These are phyloP conservation scores for Mastacembelus armatus DNA, from an alignment of 2,797 vertebrate species.

Conservation along the genomic window DNA sequence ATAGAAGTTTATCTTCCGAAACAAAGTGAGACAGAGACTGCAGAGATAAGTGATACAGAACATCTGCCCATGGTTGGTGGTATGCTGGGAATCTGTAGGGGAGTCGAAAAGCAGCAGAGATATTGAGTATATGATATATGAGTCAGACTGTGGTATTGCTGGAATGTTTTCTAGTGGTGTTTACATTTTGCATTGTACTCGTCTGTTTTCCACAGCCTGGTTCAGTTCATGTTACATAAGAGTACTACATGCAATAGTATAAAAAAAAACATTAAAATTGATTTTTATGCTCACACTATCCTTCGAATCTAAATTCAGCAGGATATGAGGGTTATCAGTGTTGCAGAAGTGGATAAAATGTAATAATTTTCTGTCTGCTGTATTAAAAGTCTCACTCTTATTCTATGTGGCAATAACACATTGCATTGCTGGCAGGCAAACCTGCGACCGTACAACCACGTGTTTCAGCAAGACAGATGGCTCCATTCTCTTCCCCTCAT, in stretches of 20 bases:
- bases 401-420: slow-evolving; percentile 54
- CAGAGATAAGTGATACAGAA: slow-evolving; percentile 57
- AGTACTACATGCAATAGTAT: slow-evolving; percentile 1
- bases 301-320: not conserved
- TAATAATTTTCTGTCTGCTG: slow-evolving; percentile 6
- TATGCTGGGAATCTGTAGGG: slow-evolving; percentile 77
- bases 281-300: not conserved
- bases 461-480: slow-evolving; percentile 72
- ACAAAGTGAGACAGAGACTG: slow-evolving; percentile 39
- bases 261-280: not conserved
- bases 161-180: slow-evolving; percentile 79
- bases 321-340: slow-evolving; percentile 3
- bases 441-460: slow-evolving; percentile 50
- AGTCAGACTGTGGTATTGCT: slow-evolving; percentile 76
- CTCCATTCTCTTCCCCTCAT: slow-evolving; percentile 44
- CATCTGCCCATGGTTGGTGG: slow-evolving; percentile 76
- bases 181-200: slow-evolving; percentile 52
- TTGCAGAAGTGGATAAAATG: slow-evolving; percentile 13
- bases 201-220: slow-evolving; percentile 50
- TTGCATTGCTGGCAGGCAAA: slow-evolving; percentile 65
- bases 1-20: too few relatives aligned
- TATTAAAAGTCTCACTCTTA: slow-evolving; percentile 48
- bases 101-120: slow-evolving; percentile 68
- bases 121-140: too few relatives aligned
- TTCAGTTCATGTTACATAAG: slow-evolving; percentile 59